phyloP scores from a whole-genome alignment of 2,888 invertebrate species.

The Rhingia rostrata region DNA sequence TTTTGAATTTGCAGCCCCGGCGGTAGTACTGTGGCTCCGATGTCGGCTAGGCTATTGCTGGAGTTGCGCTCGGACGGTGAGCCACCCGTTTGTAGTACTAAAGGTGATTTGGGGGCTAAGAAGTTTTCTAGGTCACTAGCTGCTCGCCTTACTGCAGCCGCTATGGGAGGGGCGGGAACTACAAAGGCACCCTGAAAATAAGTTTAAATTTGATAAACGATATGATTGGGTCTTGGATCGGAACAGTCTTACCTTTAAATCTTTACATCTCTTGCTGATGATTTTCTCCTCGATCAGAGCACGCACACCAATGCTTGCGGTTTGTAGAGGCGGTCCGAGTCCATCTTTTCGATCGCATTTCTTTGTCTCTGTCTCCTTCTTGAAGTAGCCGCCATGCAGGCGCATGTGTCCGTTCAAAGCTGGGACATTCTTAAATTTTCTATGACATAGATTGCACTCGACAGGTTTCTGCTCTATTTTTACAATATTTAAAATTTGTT shows the following conservation, averaged over 20 bases:
- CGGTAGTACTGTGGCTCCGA: constrained; percentile 79
- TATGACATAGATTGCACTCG: constrained; percentile 96
- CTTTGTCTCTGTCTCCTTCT: constrained; percentile 95
- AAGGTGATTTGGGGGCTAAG: constrained; percentile 79
- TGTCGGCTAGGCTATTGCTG: constrained; percentile 76
- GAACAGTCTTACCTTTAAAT: constrained; percentile 80
- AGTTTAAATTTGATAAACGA: not conserved
- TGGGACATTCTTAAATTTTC: constrained; percentile 98
- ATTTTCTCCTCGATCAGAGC: constrained; percentile 97
- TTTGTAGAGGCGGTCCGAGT: constrained; percentile 92
- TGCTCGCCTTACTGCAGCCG: constrained; percentile 80
- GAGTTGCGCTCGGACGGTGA: constrained; percentile 67
- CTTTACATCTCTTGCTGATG: constrained; percentile 90
- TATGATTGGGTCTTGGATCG: no score
- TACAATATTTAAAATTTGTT: constrained; percentile 82
- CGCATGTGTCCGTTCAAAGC: constrained; percentile 99
- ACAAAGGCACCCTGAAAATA: constrained; percentile 81
- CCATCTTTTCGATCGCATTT: constrained; percentile 93
- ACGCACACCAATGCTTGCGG: constrained; percentile 95
- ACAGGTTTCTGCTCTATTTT: constrained; percentile 91
- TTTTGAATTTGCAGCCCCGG: constrained; percentile 78
- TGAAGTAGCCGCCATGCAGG: constrained; percentile 98
- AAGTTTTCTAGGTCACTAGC: constrained; percentile 82
- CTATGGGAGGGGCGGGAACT: constrained; percentile 82
- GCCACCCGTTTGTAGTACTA: constrained; percentile 53